A percentile compares a stretch with the other conserved stretches of the same genome.
Conservation (phyloP, 1,140 invertebrate genomes). For the Mamestra configurata region DNA sequence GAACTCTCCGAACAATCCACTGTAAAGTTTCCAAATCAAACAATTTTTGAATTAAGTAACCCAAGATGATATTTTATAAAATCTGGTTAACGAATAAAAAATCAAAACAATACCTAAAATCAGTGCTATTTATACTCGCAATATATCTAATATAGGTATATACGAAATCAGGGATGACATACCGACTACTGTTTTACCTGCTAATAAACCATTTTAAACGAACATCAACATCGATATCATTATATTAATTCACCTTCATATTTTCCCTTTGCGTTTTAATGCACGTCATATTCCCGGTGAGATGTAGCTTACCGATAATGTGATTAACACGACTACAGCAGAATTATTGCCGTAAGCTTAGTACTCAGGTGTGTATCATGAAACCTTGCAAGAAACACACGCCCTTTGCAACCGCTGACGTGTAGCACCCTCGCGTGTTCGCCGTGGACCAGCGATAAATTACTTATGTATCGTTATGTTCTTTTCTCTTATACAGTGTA, state of each 20-base stretch:
- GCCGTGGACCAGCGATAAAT: slow-evolving; percentile 10
- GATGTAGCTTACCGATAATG: slow-evolving; percentile 4
- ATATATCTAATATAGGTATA: neutral
- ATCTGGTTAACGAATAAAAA: too few species aligned
- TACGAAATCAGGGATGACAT: neutral
- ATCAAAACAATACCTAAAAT: neutral
- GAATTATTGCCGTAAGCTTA: slow-evolving; percentile 28
- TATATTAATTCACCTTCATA: neutral
- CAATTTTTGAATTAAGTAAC: neutral
- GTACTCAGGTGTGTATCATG: slow-evolving; percentile 34
- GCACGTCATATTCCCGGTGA: neutral
- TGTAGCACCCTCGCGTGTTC: slow-evolving; percentile 38
- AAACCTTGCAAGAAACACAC: slow-evolving; percentile 39
- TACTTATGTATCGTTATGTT: slow-evolving; percentile 20
- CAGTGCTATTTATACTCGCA: neutral
- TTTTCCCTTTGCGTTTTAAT: slow-evolving; percentile 10
- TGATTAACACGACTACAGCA: slow-evolving; percentile 16
- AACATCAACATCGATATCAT: slow-evolving; percentile 21
- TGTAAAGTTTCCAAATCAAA: neutral
- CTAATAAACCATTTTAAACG: slow-evolving; percentile 8
- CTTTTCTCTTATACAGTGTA: slow-evolving; percentile 7
- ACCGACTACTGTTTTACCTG: slow-evolving; percentile 5
- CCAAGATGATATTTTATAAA: neutral
- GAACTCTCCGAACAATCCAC: neutral
- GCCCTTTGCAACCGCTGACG: slow-evolving; percentile 26